Evolutionary conservation across 2,888 invertebrate species (phyloP).

Genomic region (Dryobota labecula): DNA sequence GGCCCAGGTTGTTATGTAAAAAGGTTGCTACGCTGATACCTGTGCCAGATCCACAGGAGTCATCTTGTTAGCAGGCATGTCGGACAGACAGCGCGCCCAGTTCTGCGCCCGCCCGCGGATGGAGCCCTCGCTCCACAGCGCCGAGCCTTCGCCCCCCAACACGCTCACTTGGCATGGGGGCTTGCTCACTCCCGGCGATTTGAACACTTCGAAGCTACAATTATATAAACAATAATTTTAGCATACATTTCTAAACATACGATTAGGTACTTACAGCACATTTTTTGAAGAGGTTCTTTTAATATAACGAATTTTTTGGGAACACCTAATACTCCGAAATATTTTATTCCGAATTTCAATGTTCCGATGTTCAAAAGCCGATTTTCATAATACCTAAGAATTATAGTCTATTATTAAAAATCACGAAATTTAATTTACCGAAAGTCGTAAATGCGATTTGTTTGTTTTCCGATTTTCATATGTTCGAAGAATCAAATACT

Average conservation of each 20-base stretch:
- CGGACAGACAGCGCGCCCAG: conserved; percentile 93
- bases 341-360: too few species aligned
- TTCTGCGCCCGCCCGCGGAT: conserved; percentile 93
- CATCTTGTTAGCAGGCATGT: conserved; percentile 95
- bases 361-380: too few species aligned
- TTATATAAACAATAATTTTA: background rate
- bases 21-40: conserved; percentile 66
- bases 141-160: conserved; percentile 50
- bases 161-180: conserved; percentile 58
- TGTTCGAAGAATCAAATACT: too few species aligned
- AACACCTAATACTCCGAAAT: too few species aligned
- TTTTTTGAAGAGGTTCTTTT: too few species aligned
- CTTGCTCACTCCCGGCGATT: conserved; percentile 65
- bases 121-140: conserved; percentile 90
- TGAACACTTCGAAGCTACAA: conserved; percentile 86
- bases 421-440: too few species aligned
- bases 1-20: background rate
- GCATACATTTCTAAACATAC: background rate
- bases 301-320: background rate
- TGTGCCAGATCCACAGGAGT: conserved; percentile 94
- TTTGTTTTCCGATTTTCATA: too few species aligned
- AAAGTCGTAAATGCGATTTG: too few species aligned
- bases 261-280: too few species aligned
- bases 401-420: too few species aligned
- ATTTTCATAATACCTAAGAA: too few species aligned